Base-by-base conservation (phyloP, 1,140 invertebrate species). In the Berghia stephanieae region DNA sequence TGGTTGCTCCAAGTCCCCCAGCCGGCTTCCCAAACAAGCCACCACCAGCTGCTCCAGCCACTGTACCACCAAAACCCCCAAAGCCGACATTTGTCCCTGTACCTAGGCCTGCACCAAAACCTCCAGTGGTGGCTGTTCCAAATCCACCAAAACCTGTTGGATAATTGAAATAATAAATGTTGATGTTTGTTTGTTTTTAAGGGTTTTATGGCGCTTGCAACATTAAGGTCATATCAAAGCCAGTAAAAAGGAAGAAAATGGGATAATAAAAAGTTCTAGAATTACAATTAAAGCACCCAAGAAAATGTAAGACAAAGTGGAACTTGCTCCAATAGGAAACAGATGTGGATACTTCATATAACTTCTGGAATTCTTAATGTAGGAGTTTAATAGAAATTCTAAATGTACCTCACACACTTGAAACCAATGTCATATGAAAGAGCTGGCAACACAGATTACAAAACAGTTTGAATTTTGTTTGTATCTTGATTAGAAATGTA, bases 21-120 rank as follows among this genome's bases (percentile, higher is more conserved):
- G 57, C 55, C 24, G 79, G 42, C 6, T 69, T 69, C 40, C 78
- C 80, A 72, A 80, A 80, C 43, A 90, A 90, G 83, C 92, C 92
- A 10, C 88, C 89, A 67, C 80, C 79, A n/a, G 72, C 67, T 24
- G 78, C 52, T 36, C 74, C 60, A 16, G 75, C 78, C 60, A 60
- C 63, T 34, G 71, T 60, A 36, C 76, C 71, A 76, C 75, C 60
- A 67, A 52, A 43, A 6, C 34, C 40, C 1, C 52, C 71, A 79
- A 81, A 78, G 24, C 69, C 66, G 67, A 79, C 75, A 24, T 72
- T 63, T 18, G 80, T 81, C 57, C 63, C 75, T 44, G 80, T 79
- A 71, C 73, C 81, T 49, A 82, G 78, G 27, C 75, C 70, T 44
- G 79, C 75, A 63, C 82, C 78, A 71, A 80, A 80, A 34, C 82